Percentiles rank a stretch among this genome's conserved stretches.
phyloP scores from a whole-genome alignment of 53 echinoderm and acorn worm genomes.

The Paelopatides confundens region DNA sequence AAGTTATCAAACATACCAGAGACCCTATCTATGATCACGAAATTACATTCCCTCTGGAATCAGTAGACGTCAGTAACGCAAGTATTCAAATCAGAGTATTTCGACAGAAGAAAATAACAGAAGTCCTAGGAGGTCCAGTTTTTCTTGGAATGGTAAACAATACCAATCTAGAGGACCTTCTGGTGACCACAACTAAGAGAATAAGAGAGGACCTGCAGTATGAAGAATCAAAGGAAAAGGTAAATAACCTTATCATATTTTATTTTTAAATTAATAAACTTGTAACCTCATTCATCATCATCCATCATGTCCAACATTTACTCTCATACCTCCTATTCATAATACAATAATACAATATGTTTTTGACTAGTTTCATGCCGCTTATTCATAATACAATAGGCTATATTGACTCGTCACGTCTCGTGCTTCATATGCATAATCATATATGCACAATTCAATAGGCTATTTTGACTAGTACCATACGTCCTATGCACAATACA shows the following conservation, averaged over 20 bases:
- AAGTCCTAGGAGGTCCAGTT: neutral
- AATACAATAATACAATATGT: too few relatives aligned
- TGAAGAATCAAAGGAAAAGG: conserved; percentile 26
- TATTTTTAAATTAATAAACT: too few relatives aligned
- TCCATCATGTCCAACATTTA: neutral
- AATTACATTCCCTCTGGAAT: conserved; percentile 66
- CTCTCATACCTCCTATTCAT: too few relatives aligned
- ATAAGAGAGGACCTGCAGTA: conserved; percentile 69
- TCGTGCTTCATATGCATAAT: too few relatives aligned
- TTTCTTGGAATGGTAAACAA: conserved; percentile 58
- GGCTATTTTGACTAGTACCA: too few relatives aligned
- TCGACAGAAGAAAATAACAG: conserved; percentile 28
- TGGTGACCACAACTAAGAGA: conserved; percentile 25
- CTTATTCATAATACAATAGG: too few relatives aligned
- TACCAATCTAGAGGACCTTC: conserved; percentile 41
- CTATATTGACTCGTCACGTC: too few relatives aligned
- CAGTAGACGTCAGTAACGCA: conserved; percentile 31
- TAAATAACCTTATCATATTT: too few relatives aligned
- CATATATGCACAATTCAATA: too few relatives aligned
- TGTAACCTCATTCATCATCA: neutral
- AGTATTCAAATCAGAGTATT: conserved; percentile 63
- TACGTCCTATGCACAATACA: too few relatives aligned
- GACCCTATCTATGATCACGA: conserved; percentile 81
- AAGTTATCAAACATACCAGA: conserved; percentile 57
- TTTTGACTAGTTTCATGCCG: too few relatives aligned